Base-by-base conservation (phyloP, 2,888 invertebrate genomes). In the Timema cristinae region DNA sequence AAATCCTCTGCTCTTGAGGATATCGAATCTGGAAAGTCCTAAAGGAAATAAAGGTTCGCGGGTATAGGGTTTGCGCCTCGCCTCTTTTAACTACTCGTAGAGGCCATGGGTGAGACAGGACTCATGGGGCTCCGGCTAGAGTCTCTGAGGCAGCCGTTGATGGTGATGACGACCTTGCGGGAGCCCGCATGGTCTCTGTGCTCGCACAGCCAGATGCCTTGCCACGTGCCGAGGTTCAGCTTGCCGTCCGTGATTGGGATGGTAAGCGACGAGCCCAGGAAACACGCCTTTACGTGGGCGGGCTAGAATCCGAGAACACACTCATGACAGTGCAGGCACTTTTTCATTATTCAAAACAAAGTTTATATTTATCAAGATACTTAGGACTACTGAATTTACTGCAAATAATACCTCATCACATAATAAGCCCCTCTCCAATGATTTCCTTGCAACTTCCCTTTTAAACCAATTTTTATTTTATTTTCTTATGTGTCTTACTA, bases 171-270 rank as follows among this genome's bases (percentile, higher is more conserved):
- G 78, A 89, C 83, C 88, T 95, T 95, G 79, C 95, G 90, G 82
- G 94, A 94, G 79, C 96, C 95, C 78, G 96, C 97, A 82, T 93
- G 93, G 86, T 97, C 95, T 81, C 98, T 90, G 85, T 98, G 98
- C 84, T 98, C 98, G 85, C 97, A 97, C 79, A 98, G 88, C 97
- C 97, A 98, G 77, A 98, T 92, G 76, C 98, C 97, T 85, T 97
- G 97, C 97, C 97, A 98, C 79, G 95, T 96, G 78, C 97, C 97
- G 80, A 97, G 86, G 82, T 95, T 95, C 80, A 97, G 86, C 84
- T 95, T 94, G 79, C 97, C 97, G 81, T 97, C 95, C 77, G 96
- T 95, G 82, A 98, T 95, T 77, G 97, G 97, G 82, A 98, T 94
- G 80, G 95, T 96, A 81, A 98, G 86, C 77, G 95, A 95, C 77